These are phyloP conservation scores for Tautogolabrus adspersus DNA, from an alignment of 2,113 vertebrate species.

Conservation along the genomic window DNA sequence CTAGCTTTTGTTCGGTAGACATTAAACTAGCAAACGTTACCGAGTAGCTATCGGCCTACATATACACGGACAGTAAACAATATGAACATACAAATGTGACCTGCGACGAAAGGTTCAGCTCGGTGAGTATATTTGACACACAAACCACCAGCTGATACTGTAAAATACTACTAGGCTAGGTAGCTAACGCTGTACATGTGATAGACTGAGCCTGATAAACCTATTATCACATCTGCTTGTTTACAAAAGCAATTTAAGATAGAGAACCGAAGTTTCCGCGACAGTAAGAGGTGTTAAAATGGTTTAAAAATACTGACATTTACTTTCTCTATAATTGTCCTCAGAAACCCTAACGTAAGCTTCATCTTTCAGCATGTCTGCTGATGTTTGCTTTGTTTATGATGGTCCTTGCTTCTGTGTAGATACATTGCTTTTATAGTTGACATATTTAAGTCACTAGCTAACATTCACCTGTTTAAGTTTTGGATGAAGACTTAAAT, in stretches of 20 bases:
- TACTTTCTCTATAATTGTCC: not conserved
- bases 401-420: not conserved
- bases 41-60: not conserved
- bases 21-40: not conserved
- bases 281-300: too few species aligned
- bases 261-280: not conserved
- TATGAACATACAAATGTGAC: not conserved
- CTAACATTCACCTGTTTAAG: not conserved
- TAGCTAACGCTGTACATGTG: slow-evolving; percentile 65
- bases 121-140: slow-evolving; percentile 59
- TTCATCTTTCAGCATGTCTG: slow-evolving; percentile 14
- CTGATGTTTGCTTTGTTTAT: slow-evolving; percentile 33
- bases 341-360: not conserved
- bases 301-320: not conserved
- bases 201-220: slow-evolving; percentile 18
- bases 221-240: slow-evolving; percentile 24
- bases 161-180: slow-evolving; percentile 36
- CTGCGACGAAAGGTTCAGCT: not conserved
- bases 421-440: not conserved
- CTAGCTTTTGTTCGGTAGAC: slow-evolving; percentile 67
- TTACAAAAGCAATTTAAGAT: slow-evolving; percentile 18
- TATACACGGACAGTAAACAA: slow-evolving; percentile 1
- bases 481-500: not conserved
- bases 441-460: not conserved
- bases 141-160: not conserved